Evolutionary conservation across 2,113 vertebrate genomes (phyloP).

Genomic region (Cyprinodon brontotheroides): DNA sequence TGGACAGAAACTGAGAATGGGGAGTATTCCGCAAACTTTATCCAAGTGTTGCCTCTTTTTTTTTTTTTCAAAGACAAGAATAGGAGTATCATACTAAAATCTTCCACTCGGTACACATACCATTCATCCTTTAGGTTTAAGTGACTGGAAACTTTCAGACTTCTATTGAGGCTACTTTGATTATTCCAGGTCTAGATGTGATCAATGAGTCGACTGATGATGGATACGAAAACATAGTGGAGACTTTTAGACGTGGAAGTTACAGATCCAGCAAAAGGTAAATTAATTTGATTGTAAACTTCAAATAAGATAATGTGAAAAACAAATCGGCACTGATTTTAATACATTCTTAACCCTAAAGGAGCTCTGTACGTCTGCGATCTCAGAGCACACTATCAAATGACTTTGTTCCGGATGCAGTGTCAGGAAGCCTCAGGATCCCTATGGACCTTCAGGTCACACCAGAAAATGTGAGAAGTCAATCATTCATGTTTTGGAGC

Average conservation of each 20-base stretch:
- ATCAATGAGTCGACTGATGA: constrained; percentile 42
- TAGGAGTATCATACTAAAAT: background rate
- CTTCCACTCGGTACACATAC: background rate
- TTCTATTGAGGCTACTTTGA: constrained; percentile 1
- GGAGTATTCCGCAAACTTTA: background rate
- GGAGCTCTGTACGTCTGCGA: constrained; percentile 68
- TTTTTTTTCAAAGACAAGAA: background rate
- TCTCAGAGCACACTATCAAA: constrained; percentile 66
- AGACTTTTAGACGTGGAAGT: constrained; percentile 61
- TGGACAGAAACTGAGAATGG: background rate
- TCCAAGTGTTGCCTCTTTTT: background rate
- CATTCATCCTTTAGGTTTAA: constrained; percentile 2
- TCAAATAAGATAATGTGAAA: background rate
- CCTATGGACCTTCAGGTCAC: constrained; percentile 1
- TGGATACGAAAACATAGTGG: constrained; percentile 27
- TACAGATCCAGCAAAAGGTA: constrained; percentile 69
- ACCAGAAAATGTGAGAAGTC: constrained; percentile 47
- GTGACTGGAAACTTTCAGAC: background rate
- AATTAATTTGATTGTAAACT: background rate
- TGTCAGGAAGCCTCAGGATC: constrained; percentile 52
- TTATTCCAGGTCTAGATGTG: constrained; percentile 40
- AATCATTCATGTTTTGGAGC: background rate
- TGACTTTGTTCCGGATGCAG: constrained; percentile 36
- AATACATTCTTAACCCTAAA: constrained; percentile 28
- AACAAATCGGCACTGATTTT: background rate